A percentile compares a stretch with the other conserved stretches of the same genome.
phyloP scores from a whole-genome alignment of 2,113 vertebrate species.

The Ariopsis seemanni region DNA sequence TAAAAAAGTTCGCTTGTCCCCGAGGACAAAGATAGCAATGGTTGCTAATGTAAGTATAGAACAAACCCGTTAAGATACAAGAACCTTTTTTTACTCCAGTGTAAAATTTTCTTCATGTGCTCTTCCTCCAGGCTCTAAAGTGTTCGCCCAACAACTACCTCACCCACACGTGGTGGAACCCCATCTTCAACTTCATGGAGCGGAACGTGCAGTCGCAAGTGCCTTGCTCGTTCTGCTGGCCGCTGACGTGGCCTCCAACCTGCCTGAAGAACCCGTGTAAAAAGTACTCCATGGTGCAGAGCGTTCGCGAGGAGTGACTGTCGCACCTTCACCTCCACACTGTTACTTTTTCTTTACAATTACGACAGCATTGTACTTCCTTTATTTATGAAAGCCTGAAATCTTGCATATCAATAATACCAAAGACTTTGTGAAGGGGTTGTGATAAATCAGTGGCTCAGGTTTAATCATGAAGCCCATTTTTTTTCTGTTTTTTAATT shows the following conservation, averaged over 20 bases:
- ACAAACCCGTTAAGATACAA: background rate
- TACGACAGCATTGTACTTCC: background rate
- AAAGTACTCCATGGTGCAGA: conserved; percentile 95
- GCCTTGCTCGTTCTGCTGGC: conserved; percentile 92
- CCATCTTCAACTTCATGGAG: conserved; percentile 93
- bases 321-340: background rate
- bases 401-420: conserved; percentile 25
- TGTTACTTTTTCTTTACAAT: background rate
- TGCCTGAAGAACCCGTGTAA: conserved; percentile 96
- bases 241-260: conserved; percentile 87
- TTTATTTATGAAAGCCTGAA: conserved; percentile 23
- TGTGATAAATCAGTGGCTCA: background rate
- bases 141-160: conserved; percentile 91
- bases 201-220: conserved; percentile 90
- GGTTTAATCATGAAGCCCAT: background rate
- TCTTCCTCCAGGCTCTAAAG: conserved; percentile 80
- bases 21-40: too few relatives aligned
- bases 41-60: too few relatives aligned
- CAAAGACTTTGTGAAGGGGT: conserved; percentile 33
- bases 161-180: conserved; percentile 96
- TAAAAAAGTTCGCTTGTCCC: too few relatives aligned
- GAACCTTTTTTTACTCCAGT: background rate
- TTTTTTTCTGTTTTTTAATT: background rate
- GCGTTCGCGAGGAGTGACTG: conserved; percentile 71
- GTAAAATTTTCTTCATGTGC: background rate